A percentile compares a stretch with the other conserved stretches of the same genome.
Conservation (phyloP, 2,113 vertebrate genomes). For the Smithornis capensis region DNA sequence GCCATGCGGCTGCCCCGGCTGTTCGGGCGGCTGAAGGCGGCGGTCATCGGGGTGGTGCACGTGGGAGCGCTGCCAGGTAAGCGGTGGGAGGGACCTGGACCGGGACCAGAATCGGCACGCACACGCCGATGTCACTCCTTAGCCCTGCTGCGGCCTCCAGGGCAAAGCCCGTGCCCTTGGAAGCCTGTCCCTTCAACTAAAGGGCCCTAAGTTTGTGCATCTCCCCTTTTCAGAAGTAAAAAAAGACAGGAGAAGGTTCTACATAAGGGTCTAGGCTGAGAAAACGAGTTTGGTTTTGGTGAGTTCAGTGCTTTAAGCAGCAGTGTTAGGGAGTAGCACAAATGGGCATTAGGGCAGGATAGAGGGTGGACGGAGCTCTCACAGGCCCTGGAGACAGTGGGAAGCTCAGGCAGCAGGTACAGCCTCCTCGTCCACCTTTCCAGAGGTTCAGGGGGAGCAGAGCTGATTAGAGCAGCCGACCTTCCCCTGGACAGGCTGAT, state of each 20-base stretch:
- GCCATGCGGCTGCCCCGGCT: slow-evolving; percentile 74
- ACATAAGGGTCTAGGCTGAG: fast-evolving
- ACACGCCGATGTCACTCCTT: no score
- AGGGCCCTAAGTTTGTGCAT: fast-evolving
- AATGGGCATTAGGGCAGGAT: fast-evolving
- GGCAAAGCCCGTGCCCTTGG: background rate
- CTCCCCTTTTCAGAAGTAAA: fast-evolving
- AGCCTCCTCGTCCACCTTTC: background rate
- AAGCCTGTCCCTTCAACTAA: background rate
- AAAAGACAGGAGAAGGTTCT: background rate
- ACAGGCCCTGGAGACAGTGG: fast-evolving
- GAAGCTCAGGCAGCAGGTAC: background rate
- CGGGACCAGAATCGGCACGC: fast-evolving
- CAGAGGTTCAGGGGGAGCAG: background rate
- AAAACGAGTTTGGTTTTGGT: background rate
- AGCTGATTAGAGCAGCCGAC: background rate
- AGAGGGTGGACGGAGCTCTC: fast-evolving
- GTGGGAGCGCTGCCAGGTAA: slow-evolving; percentile 85
- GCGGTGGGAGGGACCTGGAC: background rate
- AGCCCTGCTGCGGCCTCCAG: no score
- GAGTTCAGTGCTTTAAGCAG: background rate
- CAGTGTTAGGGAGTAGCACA: fast-evolving
- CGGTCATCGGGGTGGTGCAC: slow-evolving; percentile 84
- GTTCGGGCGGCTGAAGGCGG: slow-evolving; percentile 75
- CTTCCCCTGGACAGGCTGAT: background rate